Base-by-base conservation (phyloP, 2,797 vertebrate genomes). In the Lepus oiostolus region DNA sequence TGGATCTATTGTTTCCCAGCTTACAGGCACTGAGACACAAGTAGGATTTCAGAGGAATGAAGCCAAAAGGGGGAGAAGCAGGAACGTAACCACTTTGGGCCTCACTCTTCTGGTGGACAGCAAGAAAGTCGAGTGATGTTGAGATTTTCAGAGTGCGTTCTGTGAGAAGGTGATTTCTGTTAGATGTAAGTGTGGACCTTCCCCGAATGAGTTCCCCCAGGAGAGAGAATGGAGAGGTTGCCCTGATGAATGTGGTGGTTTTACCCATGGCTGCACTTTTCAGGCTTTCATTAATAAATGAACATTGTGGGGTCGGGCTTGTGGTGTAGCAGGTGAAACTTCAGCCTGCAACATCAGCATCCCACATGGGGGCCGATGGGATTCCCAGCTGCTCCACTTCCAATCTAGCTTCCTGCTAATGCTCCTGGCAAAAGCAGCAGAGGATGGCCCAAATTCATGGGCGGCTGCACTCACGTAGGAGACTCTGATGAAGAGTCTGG, bases 181-280 rank as follows among this genome's bases (percentile, higher is more conserved):
- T 68, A 0, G 1, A 28, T 50, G 0, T 8, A 63, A 38, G 14
- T 67, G 24, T 0, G 0, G 19, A 52, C 83, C 3, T 88, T 6
- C 35, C 11, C 12, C 14, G 7, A 71, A 71, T 80, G 1, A 72
- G 4, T n/a, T 84, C 24, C 68, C 16, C 17, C 28, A 1, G 16
- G 38, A 85, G 71, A 58, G 8, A 54, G 4, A 21, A 22, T 54
- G n/a, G 38, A 52, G 24, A 30, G 70, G 62, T 16, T n/a, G 10
- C 30, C 58, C 12, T 30, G 50, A 12, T 14, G 7, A 38, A 26
- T 8, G 65, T 28, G 85, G 67, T 0, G 35, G 50, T 75, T 83
- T 77, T 76, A 70, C 79, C 72, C 50, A 62, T 0, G 52, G 10
- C 16, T 54, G 22, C 5, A 28, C 17, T 74, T 52, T 87, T 63